These are phyloP conservation scores for Drosophila multiciliata DNA, from an alignment of 2,888 invertebrate species.

Conservation along the genomic window DNA sequence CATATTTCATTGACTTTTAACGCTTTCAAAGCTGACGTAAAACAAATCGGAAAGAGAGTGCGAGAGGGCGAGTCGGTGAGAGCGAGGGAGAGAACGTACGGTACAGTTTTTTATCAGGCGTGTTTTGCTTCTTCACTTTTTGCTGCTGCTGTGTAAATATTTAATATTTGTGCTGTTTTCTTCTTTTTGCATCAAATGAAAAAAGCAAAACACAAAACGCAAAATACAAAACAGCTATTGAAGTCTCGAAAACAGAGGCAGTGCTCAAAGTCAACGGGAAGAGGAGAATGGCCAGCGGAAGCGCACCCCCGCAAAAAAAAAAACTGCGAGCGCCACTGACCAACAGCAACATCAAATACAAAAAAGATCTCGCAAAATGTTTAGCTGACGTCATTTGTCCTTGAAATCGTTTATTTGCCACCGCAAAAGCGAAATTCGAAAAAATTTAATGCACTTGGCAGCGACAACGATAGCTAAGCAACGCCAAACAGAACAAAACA, in stretches of 20 bases:
- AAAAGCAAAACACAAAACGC: constrained; percentile 52
- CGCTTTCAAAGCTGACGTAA: constrained; percentile 23
- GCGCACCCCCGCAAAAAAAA: constrained; percentile 8
- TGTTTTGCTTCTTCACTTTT: constrained; percentile 35
- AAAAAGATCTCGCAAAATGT: constrained; percentile 58
- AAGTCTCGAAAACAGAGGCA: constrained; percentile 55
- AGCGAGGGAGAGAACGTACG: constrained; percentile 17
- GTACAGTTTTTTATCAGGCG: constrained; percentile 73
- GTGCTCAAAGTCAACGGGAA: constrained; percentile 7
- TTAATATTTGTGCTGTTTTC: constrained; percentile 37
- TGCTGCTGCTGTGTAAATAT: constrained; percentile 73
- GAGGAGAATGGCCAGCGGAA: not conserved
- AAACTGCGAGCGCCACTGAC: constrained; percentile 46
- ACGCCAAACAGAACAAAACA: constrained; percentile 31
- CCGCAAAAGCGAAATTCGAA: constrained; percentile 67
- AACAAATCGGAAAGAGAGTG: not conserved
- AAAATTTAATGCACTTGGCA: constrained; percentile 79
- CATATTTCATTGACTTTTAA: constrained; percentile 53
- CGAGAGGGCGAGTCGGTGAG: not conserved
- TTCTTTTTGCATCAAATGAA: constrained; percentile 28
- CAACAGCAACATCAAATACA: constrained; percentile 36
- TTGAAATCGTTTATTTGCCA: constrained; percentile 75
- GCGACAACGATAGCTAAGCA: constrained; percentile 32
- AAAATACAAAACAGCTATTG: constrained; percentile 50
- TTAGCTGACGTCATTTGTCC: constrained; percentile 82